Conservation (phyloP, 2,797 vertebrate genomes). For the Miichthys miiuy region DNA sequence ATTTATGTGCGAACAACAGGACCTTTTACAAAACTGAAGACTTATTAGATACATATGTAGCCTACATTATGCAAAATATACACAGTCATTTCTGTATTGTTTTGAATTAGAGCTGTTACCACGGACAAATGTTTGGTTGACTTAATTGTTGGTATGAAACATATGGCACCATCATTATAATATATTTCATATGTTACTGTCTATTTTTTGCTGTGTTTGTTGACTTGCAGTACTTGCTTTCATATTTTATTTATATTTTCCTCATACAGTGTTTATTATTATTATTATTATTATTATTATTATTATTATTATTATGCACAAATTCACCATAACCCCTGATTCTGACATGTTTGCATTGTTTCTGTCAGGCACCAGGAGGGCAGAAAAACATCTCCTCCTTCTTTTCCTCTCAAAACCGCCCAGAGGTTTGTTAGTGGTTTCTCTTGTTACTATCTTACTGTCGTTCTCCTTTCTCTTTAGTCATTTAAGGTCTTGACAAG, state of each 20-base stretch:
- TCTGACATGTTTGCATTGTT: slow-evolving; percentile 13
- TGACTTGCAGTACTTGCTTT: too few species aligned
- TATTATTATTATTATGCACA: too few species aligned
- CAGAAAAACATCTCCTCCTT: slow-evolving; percentile 80
- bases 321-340: too few species aligned
- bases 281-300: too few species aligned
- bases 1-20: not conserved
- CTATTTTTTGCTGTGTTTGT: not conserved
- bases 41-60: accelerated
- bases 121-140: not conserved
- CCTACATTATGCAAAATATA: not conserved
- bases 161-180: too few species aligned
- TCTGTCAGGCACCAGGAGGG: slow-evolving; percentile 67
- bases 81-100: too few species aligned
- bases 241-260: too few species aligned
- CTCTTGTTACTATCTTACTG: too few species aligned
- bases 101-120: not conserved
- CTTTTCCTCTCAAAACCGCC: slow-evolving; percentile 68
- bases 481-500: not conserved
- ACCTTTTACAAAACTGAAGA: not conserved
- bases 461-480: too few species aligned
- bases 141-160: not conserved
- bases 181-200: too few species aligned
- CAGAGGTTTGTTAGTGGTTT: slow-evolving; percentile 35
- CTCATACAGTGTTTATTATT: too few species aligned